Evolutionary conservation across 1,140 invertebrate species (phyloP).

Genomic region (Nasonia longicornis): DNA sequence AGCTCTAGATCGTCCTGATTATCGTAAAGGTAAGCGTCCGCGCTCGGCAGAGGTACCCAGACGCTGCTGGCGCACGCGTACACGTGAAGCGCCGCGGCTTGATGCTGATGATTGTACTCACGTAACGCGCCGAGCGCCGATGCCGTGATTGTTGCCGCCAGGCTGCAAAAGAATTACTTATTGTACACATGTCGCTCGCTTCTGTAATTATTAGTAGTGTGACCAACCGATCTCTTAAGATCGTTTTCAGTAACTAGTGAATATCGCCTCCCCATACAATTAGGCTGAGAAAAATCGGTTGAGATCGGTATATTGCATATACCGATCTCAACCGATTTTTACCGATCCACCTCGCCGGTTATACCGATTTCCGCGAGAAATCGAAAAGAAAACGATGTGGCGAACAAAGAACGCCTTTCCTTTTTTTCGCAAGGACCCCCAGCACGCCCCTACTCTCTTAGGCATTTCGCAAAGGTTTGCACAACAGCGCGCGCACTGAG

Average conservation of each 20-base stretch:
- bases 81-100: conserved; percentile 10
- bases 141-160: conserved; percentile 50
- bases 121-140: conserved; percentile 54
- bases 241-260: too few species aligned
- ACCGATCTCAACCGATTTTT: too few species aligned
- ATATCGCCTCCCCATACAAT: too few species aligned
- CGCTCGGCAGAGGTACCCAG: conserved; percentile 14
- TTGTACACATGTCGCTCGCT: too few species aligned
- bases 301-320: too few species aligned
- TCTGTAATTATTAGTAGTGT: too few species aligned
- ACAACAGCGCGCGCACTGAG: conserved; percentile 1
- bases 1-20: neutral
- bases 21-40: conserved; percentile 13
- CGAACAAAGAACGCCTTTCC: conserved; percentile 1
- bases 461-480: conserved; percentile 35
- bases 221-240: too few species aligned
- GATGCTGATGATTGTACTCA: conserved; percentile 56
- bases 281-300: too few species aligned
- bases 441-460: neutral
- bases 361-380: too few species aligned
- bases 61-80: conserved; percentile 6
- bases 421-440: conserved; percentile 29
- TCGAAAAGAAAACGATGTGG: too few species aligned
- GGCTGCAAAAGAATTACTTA: conserved; percentile 48
- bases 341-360: too few species aligned